These are phyloP conservation scores for Baronia brevicornis DNA, from an alignment of 2,888 invertebrate species.

Conservation along the genomic window DNA sequence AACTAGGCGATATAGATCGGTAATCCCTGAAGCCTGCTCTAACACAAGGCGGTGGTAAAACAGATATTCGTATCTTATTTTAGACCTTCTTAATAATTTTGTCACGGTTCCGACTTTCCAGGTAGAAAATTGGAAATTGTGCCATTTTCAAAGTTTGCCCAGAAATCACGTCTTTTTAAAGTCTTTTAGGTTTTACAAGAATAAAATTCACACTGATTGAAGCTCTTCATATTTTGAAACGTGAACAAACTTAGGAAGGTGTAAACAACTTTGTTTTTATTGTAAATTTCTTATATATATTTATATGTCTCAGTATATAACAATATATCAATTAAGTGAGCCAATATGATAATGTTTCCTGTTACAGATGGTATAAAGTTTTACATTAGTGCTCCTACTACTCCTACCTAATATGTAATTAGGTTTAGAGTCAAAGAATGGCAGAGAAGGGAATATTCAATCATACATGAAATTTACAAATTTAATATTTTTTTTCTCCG, in stretches of 20 bases:
- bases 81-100: constrained; percentile 62
- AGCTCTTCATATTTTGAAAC: constrained; percentile 9
- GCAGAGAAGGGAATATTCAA: too few species aligned
- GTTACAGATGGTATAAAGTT: too few species aligned
- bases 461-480: too few species aligned
- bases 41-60: constrained; percentile 59
- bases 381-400: too few species aligned
- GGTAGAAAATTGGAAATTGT: constrained; percentile 73
- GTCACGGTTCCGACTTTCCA: constrained; percentile 62
- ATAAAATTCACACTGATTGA: constrained; percentile 11
- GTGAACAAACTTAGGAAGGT: constrained; percentile 1
- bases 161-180: constrained; percentile 51
- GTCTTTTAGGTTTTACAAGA: constrained; percentile 12
- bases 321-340: constrained; percentile 3
- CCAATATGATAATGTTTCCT: too few species aligned
- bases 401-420: too few species aligned
- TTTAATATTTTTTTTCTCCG: too few species aligned
- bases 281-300: neutral
- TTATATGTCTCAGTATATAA: constrained; percentile 8
- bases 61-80: constrained; percentile 66
- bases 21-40: constrained; percentile 55
- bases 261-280: neutral
- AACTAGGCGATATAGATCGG: constrained; percentile 65
- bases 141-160: constrained; percentile 49
- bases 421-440: too few species aligned